These are phyloP conservation scores for Ailurus styani DNA, from an alignment of 2,113 vertebrate genomes.

Conservation along the genomic window DNA sequence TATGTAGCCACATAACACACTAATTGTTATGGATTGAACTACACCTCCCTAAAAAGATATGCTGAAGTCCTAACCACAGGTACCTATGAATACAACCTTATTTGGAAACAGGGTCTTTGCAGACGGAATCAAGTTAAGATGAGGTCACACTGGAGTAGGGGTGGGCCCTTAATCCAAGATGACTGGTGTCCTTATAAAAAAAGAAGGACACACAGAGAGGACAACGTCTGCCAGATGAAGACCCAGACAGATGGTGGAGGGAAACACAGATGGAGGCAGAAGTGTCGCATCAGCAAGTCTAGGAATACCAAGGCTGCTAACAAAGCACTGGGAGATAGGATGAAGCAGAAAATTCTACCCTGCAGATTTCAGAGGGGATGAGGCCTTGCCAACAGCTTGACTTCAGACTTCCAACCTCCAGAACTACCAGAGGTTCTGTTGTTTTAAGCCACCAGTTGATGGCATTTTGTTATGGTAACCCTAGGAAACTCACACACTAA, in stretches of 20 bases:
- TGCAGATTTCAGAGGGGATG: neutral
- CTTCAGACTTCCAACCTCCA: neutral
- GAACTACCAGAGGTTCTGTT: neutral
- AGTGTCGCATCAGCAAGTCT: neutral
- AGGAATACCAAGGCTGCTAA: neutral
- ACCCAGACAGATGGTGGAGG: neutral
- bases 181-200: neutral
- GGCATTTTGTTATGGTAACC: neutral
- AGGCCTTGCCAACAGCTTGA: neutral
- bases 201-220: neutral
- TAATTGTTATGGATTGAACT: neutral
- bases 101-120: neutral
- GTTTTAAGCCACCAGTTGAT: neutral
- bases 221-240: neutral
- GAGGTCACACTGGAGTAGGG: neutral
- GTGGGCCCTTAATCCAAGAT: neutral
- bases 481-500: neutral
- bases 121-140: neutral
- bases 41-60: neutral
- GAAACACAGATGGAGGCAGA: neutral
- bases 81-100: neutral
- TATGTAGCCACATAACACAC: neutral
- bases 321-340: neutral
- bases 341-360: neutral
- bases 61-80: neutral